Evolutionary conservation across 2,113 vertebrate species (phyloP), one percentile per base, ranked within the genome.

Genomic region (Sakesphorus luctuosus): DNA sequence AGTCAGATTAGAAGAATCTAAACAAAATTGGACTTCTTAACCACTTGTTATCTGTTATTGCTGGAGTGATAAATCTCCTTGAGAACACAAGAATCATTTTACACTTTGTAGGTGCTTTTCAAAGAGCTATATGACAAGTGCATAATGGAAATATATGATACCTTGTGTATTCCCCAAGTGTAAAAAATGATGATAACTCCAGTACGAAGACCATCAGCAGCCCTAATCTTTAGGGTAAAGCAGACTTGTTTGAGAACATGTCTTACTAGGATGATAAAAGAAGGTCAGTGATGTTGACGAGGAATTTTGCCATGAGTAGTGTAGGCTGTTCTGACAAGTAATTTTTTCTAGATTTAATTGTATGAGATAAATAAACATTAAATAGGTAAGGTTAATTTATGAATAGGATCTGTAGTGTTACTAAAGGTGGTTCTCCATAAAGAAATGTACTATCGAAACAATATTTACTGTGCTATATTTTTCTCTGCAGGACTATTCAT

Each of bases 1-100:
- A 91, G 76, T 95, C 67, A 95, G 75, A 88, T 86, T 84, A 80
- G 91, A 69, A 96, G 47, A 82, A 77, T 96, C 43, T 86, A 75
- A 84, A 13, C 26, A 59, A 79, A 94, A 63, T 31, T 88, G 25
- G 56, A 76, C 40, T 92, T 55, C 80, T 80, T 43, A 49, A 66
- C 9, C 53, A 72, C 65, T 96, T 95, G 31, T 68, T 86, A 29
- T 25, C 46, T 88, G 40, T 53, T 5, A 8, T n/a, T 75, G 20
- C 46, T 86, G 52, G 36, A 76, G 21, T 38, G 6, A 75, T 43
- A 58, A 36, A 63, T 43, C 29, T 80, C 3, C 24, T 52, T 73
- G 31, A 89, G 20, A 87, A 28, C 24, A 47, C 4, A n/a, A 7
- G 29, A 79, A 40, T 66, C 0, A 11, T 63, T 89, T 78, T 13